phyloP scores from a whole-genome alignment of 1,140 invertebrate genomes.

The Drosophila nasuta region DNA sequence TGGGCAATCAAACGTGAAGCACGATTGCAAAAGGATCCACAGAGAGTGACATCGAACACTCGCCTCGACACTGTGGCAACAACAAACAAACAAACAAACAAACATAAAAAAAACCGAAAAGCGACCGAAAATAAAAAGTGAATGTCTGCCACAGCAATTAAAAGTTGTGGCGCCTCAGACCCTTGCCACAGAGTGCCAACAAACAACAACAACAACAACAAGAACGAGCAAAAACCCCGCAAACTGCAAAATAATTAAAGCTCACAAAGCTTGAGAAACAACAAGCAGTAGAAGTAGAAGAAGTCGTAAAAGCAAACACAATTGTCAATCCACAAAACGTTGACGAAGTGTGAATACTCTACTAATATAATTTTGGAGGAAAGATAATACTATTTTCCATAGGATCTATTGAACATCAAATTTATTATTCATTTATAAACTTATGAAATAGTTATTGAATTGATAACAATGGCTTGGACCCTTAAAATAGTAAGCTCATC shows the following conservation, averaged over 20 bases:
- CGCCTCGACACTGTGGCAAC: conserved; percentile 1
- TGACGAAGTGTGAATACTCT: not conserved
- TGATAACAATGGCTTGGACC: too few species aligned
- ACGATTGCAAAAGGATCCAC: conserved; percentile 64
- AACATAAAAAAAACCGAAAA: not conserved
- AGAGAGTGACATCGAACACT: conserved; percentile 32
- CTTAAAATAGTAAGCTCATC: too few species aligned
- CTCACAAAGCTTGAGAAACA: conserved; percentile 9
- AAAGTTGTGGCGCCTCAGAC: conserved; percentile 39
- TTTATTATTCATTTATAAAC: not conserved
- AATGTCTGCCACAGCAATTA: conserved; percentile 54
- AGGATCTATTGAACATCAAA: too few species aligned
- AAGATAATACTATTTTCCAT: too few species aligned
- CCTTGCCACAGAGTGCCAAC: conserved; percentile 32
- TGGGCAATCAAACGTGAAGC: conserved; percentile 50
- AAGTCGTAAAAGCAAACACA: not conserved
- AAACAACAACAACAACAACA: not conserved
- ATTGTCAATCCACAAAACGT: not conserved
- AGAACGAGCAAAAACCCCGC: conserved; percentile 10
- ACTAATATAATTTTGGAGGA: not conserved
- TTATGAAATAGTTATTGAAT: too few species aligned
- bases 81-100: not conserved
- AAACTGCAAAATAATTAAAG: conserved; percentile 46
- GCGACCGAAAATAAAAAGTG: conserved; percentile 27
- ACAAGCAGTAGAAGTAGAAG: not conserved